Base-by-base conservation (phyloP, 1,140 invertebrate species). In the Chelonus insularis region DNA sequence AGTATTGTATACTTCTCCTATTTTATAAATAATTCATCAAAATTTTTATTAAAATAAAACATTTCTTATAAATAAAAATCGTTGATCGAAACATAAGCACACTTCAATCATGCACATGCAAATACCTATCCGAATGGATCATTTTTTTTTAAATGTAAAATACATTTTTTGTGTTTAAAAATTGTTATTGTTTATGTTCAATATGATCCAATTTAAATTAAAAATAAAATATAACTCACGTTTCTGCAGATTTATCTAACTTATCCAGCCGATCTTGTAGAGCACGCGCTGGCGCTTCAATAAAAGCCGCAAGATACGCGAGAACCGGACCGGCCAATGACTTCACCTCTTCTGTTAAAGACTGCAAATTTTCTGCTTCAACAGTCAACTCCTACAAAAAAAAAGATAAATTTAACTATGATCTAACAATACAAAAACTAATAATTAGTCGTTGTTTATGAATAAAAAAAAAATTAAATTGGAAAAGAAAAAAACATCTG, bases 231-330 rank as follows among this genome's bases (percentile, higher is more conserved):
- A n/a, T n/a, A 47, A 87, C 87, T 89, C 77, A 89, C 88, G 82
- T 84, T 70, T 87, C 83, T 72, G 86, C 85, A 29, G 83, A 81
- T 7, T 84, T 81, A 21, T 83, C 81, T 1, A 89, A 65, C 43
- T 85, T 83, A 54, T 86, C 82, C 12, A 88, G 78, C 48, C 84
- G 82, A 29, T 81, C 81, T 60, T 86, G 82, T 0, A 87, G 83
- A 2, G 81, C 81, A 29, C 79, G 77, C 6, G 86, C 84, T 11
- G 83, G 82, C 11, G 83, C 76, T 58, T 86, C 83, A 12, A 86
- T 85, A 66, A 85, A 84, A 0, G 82, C 82, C 64, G 82, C 81
- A 45, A 90, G 76, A 64, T 89, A 86, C 1, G 82, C 77, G 0
- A 89, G 71, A 6, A 90, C 85, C 11, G 85, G 84, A 29, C 74